phyloP scores from a whole-genome alignment of 2,113 vertebrate genomes.

The Oriolus oriolus region DNA sequence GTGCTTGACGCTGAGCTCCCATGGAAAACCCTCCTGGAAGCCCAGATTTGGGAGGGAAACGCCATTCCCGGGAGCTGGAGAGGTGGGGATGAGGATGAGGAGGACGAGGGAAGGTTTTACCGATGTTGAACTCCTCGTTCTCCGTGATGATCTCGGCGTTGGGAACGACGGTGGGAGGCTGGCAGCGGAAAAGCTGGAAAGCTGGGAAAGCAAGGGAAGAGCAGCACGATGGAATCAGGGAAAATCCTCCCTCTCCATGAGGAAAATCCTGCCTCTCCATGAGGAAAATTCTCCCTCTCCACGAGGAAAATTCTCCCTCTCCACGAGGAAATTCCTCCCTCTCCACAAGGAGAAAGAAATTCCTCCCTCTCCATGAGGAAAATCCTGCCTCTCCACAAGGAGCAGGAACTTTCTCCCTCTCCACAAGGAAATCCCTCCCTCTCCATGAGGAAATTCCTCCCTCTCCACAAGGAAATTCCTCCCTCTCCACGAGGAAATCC shows the following conservation, averaged over 20 bases:
- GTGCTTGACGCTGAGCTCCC: accelerated
- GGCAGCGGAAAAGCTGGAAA: conserved; percentile 90
- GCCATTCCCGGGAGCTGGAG: background rate
- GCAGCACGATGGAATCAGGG: background rate
- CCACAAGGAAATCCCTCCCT: background rate
- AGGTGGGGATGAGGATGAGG: background rate
- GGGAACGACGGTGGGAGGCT: conserved; percentile 87
- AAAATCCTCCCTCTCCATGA: background rate
- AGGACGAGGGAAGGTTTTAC: conserved; percentile 57
- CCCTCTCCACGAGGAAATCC: no score
- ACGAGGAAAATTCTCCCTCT: background rate
- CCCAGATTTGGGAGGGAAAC: accelerated
- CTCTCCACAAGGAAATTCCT: background rate
- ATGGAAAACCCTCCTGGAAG: background rate
- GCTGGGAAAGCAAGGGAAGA: conserved; percentile 69
- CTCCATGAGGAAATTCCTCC: no score
- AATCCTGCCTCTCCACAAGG: no score
- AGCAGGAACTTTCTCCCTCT: no score
- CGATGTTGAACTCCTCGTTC: conserved; percentile 94
- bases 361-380: no score
- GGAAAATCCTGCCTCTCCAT: background rate
- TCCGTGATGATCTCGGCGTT: conserved; percentile 93
- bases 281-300: background rate
- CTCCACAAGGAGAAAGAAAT: background rate
- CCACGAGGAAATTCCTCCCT: no score